Evolutionary conservation across 2,888 invertebrate genomes (phyloP), one percentile per base, ranked within the genome.

Genomic region (Brachypalpus laphriformis): DNA sequence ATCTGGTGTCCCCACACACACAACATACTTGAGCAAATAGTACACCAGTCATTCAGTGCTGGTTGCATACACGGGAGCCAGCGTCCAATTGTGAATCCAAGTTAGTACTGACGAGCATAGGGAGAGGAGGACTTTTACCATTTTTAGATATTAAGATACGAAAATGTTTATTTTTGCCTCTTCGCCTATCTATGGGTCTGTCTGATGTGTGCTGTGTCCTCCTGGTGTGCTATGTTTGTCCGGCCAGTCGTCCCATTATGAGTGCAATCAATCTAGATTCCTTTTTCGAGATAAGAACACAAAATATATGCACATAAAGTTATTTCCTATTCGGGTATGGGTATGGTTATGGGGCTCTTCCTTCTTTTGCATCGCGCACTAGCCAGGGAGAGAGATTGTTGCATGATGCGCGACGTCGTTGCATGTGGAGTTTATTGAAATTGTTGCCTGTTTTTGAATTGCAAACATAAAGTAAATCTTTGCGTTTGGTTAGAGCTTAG

Each of bases 231-330:
- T 28, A 54, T 71, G 78, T 75, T 66, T 71, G 85, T 75, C 85
- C 85, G 61, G 85, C 85, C 85, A 56, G 85, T 65, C 75, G 51
- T 70, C 82, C 82, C 77, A 87, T 87, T 87, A 87, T 87, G 87
- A 87, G 78, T 87, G 85, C 80, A 87, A 86, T 87, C 87, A 87
- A 87, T 87, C 87, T 87, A 76, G 87, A 87, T 87, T 82, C 75
- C 65, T 85, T 71, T 66, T 57, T 61, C 51, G 20, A 83, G 87
- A 87, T 87, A 87, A 86, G 71, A 82, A 63, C 66, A 66, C 75
- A 71, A 85, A 85, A 85, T 85, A 76, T 85, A 85, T 85, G 81
- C 85, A 81, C 85, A 85, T 85, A 81, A 85, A 81, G 85, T 85
- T 85, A 81, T 81, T 85, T 85, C 85, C 85, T 85, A 85, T 85